These are phyloP conservation scores for Linyphia triangularis DNA, from an alignment of 2,888 invertebrate species.

Conservation along the genomic window DNA sequence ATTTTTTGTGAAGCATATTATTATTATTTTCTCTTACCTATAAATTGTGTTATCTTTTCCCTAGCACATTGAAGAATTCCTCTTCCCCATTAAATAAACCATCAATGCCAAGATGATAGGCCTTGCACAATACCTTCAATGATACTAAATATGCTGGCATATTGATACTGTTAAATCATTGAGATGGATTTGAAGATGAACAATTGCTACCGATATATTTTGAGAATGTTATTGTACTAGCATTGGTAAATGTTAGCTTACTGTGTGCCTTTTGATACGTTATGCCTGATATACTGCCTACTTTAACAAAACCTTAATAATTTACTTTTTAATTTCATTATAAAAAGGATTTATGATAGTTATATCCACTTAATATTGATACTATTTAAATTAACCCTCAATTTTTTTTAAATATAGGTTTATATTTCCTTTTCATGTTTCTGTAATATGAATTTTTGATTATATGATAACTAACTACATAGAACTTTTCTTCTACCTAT, in stretches of 20 bases:
- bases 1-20: background rate
- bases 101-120: constrained; percentile 67
- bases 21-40: background rate
- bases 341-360: no score
- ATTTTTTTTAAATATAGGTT: background rate
- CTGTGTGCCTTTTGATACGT: constrained; percentile 23
- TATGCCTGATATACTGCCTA: no score
- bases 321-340: no score
- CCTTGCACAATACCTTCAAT: background rate
- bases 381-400: background rate
- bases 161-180: constrained; percentile 9
- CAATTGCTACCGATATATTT: background rate
- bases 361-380: background rate
- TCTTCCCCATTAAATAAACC: constrained; percentile 61
- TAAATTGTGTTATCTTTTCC: background rate
- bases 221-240: background rate
- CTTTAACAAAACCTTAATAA: no score
- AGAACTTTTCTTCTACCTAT: no score
- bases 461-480: no score
- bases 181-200: background rate
- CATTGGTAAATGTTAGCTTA: constrained; percentile 7
- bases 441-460: no score
- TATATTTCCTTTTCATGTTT: no score
- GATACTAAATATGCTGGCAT: constrained; percentile 50
- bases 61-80: constrained; percentile 56